Conservation (phyloP, 2,888 invertebrate species). For the Urechis unicinctus region DNA sequence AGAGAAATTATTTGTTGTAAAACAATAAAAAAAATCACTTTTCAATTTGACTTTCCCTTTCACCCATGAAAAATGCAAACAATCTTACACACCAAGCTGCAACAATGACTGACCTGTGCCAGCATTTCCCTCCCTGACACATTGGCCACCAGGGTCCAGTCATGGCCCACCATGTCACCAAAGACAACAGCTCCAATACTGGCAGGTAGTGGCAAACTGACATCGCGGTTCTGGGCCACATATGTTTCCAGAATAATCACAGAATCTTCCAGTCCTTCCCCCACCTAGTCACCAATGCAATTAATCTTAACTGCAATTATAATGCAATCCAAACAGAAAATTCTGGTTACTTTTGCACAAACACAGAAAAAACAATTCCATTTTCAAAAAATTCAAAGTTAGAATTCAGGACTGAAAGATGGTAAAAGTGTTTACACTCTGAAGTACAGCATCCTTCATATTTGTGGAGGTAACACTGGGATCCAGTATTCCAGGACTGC, state of each 20-base stretch:
- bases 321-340: no score
- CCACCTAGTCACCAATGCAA: not conserved
- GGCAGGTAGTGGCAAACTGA: not conserved
- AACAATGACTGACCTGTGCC: not conserved
- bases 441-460: slow-evolving; percentile 29
- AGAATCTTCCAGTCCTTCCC: slow-evolving; percentile 4
- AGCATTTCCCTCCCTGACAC: not conserved
- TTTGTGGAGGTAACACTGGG: slow-evolving; percentile 39
- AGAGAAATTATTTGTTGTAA: no score
- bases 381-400: no score
- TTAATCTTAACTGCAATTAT: not conserved
- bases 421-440: slow-evolving; percentile 31
- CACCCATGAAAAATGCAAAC: no score
- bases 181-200: not conserved
- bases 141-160: not conserved
- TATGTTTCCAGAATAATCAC: slow-evolving; percentile 4
- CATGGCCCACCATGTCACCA: not conserved
- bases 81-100: no score
- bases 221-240: not conserved
- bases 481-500: slow-evolving; percentile 54
- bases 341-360: no score
- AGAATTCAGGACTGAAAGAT: no score
- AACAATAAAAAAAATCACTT: no score
- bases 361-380: no score
- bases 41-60: no score